Base-by-base conservation (phyloP, 2,888 invertebrate genomes). In the Cinara cedri region DNA sequence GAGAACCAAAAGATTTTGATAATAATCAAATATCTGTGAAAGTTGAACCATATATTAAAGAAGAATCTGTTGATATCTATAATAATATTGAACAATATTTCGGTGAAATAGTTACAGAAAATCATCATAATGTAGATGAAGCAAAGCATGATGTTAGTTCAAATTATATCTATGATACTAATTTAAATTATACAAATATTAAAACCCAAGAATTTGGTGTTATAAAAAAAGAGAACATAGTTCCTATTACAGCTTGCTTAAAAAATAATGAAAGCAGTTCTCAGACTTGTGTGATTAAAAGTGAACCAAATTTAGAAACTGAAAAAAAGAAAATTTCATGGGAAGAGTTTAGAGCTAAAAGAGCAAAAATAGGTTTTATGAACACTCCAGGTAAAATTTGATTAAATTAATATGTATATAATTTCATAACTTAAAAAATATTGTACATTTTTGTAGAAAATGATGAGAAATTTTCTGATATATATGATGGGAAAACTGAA, bases 311-410 rank as follows among this genome's bases (percentile, higher is more conserved):
- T 34, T 14, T 21, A 9, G 74, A 74, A 70, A 78, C 49, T 13
- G 78, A 78, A n/a, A 78, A 78, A 60, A 78, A 78, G 49, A 78
- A 78, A 70, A 78, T 78, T 44, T 70, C 78, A 0, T 70, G 68
- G 78, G 78, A 78, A 70, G 78, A 78, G 42, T 78, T 49, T 24
- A 78, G 60, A 51, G 78, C 78, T 42, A 78, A 78, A 49, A 70
- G 60, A 78, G 78, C 21, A 19, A 78, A 70, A 60, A 42, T 74
- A 10, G 21, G 57, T 19, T 51, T 68, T 11, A 19, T 49, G 46
- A 46, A 46, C 4, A 68, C 11, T 51, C 49, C 21, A 16, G 57
- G 78, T 78, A 76, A 49, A 19, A 26, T 57, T 21, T 54, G 1
- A 63, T 1, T 24, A 55, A 14, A 74, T 6, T 19, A 62, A 19